These are phyloP conservation scores for Mareca penelope DNA, from an alignment of 2,797 vertebrate genomes.

Conservation along the genomic window DNA sequence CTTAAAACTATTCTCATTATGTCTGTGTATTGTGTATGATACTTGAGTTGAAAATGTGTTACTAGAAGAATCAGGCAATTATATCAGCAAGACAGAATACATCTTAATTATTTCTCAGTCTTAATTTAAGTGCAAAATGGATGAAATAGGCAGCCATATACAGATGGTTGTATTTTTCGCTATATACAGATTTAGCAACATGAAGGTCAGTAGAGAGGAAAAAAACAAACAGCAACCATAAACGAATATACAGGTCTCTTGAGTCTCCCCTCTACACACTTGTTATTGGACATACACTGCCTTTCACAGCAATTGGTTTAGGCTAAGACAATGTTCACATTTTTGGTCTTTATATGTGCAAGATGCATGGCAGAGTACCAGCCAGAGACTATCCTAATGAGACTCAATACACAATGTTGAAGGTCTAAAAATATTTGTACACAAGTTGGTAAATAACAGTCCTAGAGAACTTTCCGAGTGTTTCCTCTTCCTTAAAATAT, in stretches of 20 bases:
- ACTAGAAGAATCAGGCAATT: background rate
- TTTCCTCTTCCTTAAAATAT: background rate
- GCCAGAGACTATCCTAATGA: background rate
- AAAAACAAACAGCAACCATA: background rate
- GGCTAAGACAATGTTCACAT: background rate
- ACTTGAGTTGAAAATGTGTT: background rate
- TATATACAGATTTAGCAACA: background rate
- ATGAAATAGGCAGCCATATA: background rate
- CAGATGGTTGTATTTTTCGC: background rate
- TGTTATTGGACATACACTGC: background rate
- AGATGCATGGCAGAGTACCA: fast-evolving
- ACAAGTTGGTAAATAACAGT: background rate
- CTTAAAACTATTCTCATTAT: background rate
- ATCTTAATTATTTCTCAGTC: background rate
- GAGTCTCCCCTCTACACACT: background rate
- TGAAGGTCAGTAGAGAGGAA: background rate
- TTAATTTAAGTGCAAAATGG: background rate
- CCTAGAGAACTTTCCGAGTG: background rate
- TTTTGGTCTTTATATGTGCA: background rate
- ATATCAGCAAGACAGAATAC: background rate
- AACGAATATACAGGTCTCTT: background rate
- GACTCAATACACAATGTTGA: background rate
- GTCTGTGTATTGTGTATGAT: background rate
- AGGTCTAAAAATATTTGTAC: background rate
- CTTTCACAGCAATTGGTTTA: background rate